These are phyloP conservation scores for Mythimna albipuncta DNA, from an alignment of 2,888 invertebrate genomes.

Conservation along the genomic window DNA sequence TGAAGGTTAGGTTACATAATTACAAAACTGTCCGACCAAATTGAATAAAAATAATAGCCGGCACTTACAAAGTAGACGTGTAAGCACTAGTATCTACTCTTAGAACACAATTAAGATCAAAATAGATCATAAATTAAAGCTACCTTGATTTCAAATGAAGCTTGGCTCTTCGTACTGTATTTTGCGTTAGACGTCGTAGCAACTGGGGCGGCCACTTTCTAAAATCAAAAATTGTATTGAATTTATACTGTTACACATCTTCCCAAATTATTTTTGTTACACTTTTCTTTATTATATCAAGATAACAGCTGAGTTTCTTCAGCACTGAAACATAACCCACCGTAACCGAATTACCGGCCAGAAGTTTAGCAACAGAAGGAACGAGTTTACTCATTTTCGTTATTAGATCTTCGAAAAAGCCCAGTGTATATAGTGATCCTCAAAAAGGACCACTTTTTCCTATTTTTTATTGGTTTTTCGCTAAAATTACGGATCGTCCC, in stretches of 20 bases:
- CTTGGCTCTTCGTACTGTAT: slow-evolving; percentile 91
- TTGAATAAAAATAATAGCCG: slow-evolving; percentile 22
- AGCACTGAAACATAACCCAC: slow-evolving; percentile 70
- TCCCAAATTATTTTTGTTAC: slow-evolving; percentile 1
- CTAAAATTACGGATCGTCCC: slow-evolving; percentile 36
- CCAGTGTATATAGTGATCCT: slow-evolving; percentile 82
- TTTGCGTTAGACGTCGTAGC: slow-evolving; percentile 85
- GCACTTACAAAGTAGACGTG: slow-evolving; percentile 10
- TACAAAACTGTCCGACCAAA: slow-evolving; percentile 51
- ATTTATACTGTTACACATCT: neutral
- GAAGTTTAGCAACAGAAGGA: slow-evolving; percentile 81
- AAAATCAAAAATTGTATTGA: slow-evolving; percentile 64
- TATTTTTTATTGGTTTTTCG: slow-evolving; percentile 22
- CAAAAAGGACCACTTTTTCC: slow-evolving; percentile 70
- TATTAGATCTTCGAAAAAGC: slow-evolving; percentile 76
- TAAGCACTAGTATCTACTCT: neutral
- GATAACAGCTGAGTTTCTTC: slow-evolving; percentile 19
- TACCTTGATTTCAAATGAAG: slow-evolving; percentile 91
- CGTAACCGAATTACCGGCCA: slow-evolving; percentile 78
- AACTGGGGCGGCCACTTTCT: slow-evolving; percentile 83
- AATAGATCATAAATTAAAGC: slow-evolving; percentile 26
- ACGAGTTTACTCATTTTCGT: slow-evolving; percentile 85
- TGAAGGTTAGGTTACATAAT: slow-evolving; percentile 90
- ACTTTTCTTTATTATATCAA: slow-evolving; percentile 15
- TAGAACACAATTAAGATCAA: slow-evolving; percentile 2